Base-by-base conservation (phyloP, 92 coral and sea anemone genomes). In the Isaurus tuberculatus region DNA sequence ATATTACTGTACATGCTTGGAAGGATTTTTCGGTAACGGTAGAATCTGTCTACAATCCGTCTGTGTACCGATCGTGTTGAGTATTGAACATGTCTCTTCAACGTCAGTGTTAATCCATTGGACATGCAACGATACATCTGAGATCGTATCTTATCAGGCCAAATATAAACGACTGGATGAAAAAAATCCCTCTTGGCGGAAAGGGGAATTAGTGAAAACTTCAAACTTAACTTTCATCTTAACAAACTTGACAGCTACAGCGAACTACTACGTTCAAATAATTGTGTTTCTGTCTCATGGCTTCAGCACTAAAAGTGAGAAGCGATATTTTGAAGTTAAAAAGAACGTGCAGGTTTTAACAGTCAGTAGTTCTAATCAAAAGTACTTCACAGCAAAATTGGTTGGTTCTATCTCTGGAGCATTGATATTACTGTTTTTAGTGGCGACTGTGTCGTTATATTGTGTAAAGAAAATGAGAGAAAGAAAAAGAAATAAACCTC, bases 11-110 rank as follows among this genome's bases (percentile, higher is more conserved):
- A 65, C 37, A 1, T 89, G 92, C 25, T 19, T 23, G 2, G 13
- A 78, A 3, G 92, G 90, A 22, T 89, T 61, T 27, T 20, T 32
- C 6, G 92, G 92, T 34, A 40, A 89, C 37, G 92, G 92, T 2
- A 40, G 65, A 31, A 80, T 66, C 4, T 86, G 92, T 31, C 33
- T 80, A 25, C 87, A 32, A 8, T 32, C 42, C 33, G 83, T 43
- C 7, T 36, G 31, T 25, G 60, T 60, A 25, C 89, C 92, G 2
- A 7, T 14, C 23, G 37, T 79, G 2, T 17, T 86, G 63, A 72
- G 19, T 3, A 61, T 82, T 37, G 84, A 79, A 11, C 79, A 15
- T 42, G n/a, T 86, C 63, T 43, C 29, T 34, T 28, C 84, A 16
- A 86, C 32, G 0, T 34, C 79, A 75, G 87, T 69, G 14, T 22